Evolutionary conservation across 2,888 invertebrate species (phyloP).

Genomic region (Lasiommata megera): DNA sequence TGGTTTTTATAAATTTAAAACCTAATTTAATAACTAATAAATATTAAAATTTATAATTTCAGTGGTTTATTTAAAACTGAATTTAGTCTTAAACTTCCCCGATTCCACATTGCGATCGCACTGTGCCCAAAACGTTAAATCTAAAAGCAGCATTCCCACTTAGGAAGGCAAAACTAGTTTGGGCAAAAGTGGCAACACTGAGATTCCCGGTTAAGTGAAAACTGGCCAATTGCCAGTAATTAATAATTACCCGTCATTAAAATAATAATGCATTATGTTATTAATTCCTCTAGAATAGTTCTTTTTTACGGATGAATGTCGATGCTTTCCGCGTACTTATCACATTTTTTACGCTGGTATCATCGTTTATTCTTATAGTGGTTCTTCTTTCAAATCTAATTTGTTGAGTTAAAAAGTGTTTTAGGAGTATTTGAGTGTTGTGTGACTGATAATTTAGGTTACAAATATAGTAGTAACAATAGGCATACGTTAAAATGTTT

Average conservation of each 20-base stretch:
- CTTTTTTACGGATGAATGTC: background rate
- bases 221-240: too few relatives aligned
- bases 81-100: background rate
- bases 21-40: too few relatives aligned
- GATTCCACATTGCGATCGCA: background rate
- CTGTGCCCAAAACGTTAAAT: too few relatives aligned
- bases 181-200: too few relatives aligned
- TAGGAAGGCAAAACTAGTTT: too few relatives aligned
- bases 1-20: too few relatives aligned
- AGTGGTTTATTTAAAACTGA: too few relatives aligned
- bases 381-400: constrained; percentile 25
- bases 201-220: too few relatives aligned
- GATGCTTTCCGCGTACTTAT: constrained; percentile 8
- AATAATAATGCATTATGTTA: constrained; percentile 14
- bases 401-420: constrained; percentile 29
- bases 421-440: constrained; percentile 35
- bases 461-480: constrained; percentile 45
- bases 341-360: constrained; percentile 17
- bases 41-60: too few relatives aligned
- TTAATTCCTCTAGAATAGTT: constrained; percentile 2
- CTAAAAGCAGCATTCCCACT: too few relatives aligned
- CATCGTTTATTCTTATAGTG: constrained; percentile 16
- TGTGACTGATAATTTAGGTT: constrained; percentile 43
- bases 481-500: constrained; percentile 34
- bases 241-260: background rate